These are phyloP conservation scores for Patella vulgata DNA, from an alignment of 1,140 invertebrate genomes.

Conservation along the genomic window DNA sequence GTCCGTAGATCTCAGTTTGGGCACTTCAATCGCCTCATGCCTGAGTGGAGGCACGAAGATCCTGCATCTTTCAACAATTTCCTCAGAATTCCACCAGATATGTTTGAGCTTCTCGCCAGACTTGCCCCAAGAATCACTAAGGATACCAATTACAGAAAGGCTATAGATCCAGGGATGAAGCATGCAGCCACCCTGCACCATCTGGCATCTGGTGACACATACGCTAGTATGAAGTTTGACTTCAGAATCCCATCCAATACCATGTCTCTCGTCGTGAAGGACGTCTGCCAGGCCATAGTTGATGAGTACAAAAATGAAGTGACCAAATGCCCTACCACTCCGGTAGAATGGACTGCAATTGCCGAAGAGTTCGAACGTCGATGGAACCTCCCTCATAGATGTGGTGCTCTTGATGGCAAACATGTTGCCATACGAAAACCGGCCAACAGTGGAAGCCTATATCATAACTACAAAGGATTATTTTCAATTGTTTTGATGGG, in stretches of 20 bases:
- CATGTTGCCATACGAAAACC: slow-evolving; percentile 26
- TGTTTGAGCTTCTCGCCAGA: slow-evolving; percentile 12
- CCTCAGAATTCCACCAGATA: too few species aligned
- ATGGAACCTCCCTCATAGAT: slow-evolving; percentile 39
- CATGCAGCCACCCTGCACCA: slow-evolving; percentile 12
- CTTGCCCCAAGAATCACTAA: slow-evolving; percentile 10
- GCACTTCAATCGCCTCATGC: too few species aligned
- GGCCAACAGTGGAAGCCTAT: slow-evolving; percentile 19
- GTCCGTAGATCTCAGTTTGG: too few species aligned
- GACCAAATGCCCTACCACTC: slow-evolving; percentile 14
- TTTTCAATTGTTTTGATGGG: too few species aligned
- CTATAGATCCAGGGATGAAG: slow-evolving; percentile 26
- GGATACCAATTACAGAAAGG: slow-evolving; percentile 13
- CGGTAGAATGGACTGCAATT: slow-evolving; percentile 26
- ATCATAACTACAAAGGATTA: slow-evolving; percentile 2
- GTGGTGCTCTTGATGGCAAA: slow-evolving; percentile 36
- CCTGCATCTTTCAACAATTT: too few species aligned
- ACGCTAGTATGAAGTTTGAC: slow-evolving; percentile 19
- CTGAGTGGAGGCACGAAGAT: too few species aligned
- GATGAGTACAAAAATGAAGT: slow-evolving; percentile 26
- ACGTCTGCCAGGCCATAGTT: slow-evolving; percentile 21
- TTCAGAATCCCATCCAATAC: slow-evolving; percentile 27
- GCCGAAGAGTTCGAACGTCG: slow-evolving; percentile 18
- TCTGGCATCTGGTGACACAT: slow-evolving; percentile 5
- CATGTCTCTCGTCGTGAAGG: slow-evolving; percentile 15